These are phyloP conservation scores for Coptotermes formosanus DNA, from an alignment of 1,140 invertebrate species.

Conservation along the genomic window DNA sequence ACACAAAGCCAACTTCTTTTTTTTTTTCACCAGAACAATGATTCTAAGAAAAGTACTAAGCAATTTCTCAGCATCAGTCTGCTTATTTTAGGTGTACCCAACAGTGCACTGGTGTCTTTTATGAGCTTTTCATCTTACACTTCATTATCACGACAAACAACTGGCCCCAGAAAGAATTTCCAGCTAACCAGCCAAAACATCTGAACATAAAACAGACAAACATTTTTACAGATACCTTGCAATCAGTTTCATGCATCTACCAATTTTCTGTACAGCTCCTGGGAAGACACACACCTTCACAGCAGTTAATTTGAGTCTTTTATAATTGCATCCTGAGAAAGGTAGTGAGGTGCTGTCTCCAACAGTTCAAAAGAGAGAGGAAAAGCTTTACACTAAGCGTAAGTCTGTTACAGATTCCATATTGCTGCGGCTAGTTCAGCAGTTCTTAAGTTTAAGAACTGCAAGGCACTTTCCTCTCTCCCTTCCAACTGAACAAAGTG, in stretches of 20 bases:
- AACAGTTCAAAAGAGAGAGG: conserved; percentile 7
- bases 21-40: too few species aligned
- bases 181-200: too few species aligned
- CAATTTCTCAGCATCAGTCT: not conserved
- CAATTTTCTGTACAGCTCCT: too few species aligned
- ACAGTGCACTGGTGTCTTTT: not conserved
- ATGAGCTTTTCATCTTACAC: not conserved
- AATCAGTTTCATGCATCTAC: too few species aligned
- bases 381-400: not conserved
- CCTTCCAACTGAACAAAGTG: not conserved
- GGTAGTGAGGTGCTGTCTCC: not conserved
- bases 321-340: not conserved
- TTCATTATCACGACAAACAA: too few species aligned
- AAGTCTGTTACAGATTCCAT: not conserved
- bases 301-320: not conserved
- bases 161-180: too few species aligned
- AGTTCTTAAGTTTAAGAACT: not conserved
- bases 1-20: too few species aligned
- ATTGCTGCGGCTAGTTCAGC: not conserved
- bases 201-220: too few species aligned
- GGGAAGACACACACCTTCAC: not conserved
- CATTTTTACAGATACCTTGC: too few species aligned
- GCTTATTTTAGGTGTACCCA: not conserved
- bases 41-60: too few species aligned
- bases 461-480: conserved; percentile 7